phyloP scores from a whole-genome alignment of 2,113 vertebrate genomes.

The Cryptomyrus ogoouensis region DNA sequence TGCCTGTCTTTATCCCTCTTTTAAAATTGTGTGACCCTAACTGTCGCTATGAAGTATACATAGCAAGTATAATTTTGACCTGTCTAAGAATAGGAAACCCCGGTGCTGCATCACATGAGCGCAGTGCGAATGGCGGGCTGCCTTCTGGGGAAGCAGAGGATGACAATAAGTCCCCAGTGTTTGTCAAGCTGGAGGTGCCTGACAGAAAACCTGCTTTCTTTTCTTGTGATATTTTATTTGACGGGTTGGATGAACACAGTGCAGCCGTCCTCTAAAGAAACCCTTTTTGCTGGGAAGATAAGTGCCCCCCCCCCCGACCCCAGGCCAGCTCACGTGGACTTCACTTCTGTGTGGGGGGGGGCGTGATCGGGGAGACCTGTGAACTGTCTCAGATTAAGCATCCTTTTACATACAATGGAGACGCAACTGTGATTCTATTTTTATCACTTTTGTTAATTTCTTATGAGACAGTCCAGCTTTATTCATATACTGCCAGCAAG shows the following conservation, averaged over 20 bases:
- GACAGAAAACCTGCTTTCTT: not conserved
- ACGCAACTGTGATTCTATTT: not conserved
- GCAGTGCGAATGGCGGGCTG: not conserved
- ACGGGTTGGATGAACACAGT: not conserved
- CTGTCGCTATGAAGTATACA: not conserved
- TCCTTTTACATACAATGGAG: not conserved
- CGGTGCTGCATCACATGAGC: not conserved
- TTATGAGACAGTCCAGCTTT: not conserved
- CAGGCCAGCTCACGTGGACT: not conserved
- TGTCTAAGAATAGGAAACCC: not conserved
- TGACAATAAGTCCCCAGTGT: not conserved
- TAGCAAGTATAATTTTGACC: not conserved
- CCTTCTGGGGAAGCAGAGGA: not conserved
- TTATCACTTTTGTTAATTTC: not conserved
- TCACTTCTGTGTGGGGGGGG: not conserved
- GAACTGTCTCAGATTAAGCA: not conserved
- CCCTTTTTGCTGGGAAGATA: not conserved
- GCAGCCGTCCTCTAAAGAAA: not conserved
- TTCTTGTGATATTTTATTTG: not conserved
- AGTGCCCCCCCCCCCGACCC: not conserved
- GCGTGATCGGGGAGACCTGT: not conserved
- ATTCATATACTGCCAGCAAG: not conserved
- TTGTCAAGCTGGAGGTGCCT: no score
- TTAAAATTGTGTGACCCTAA: not conserved
- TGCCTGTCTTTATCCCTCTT: constrained; percentile 5